Percentiles rank a stretch among this genome's conserved stretches.
These are phyloP conservation scores for Drosophila buzzatii DNA, from an alignment of 2,888 invertebrate species.

Conservation along the genomic window DNA sequence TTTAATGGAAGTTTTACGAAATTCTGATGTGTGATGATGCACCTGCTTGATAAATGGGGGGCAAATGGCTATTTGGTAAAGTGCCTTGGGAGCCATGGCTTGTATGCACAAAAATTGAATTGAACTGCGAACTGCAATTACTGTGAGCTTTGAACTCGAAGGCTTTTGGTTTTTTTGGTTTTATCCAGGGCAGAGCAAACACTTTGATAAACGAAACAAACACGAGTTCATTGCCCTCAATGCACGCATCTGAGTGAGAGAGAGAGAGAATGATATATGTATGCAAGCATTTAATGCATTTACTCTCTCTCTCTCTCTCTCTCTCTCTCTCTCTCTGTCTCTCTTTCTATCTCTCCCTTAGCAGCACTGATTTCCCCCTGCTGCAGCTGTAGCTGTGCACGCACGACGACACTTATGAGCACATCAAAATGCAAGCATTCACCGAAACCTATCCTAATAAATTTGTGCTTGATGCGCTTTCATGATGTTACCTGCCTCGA, in stretches of 20 bases:
- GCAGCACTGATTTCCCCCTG: background rate
- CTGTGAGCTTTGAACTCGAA: slow-evolving; percentile 22
- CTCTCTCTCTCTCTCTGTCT: background rate
- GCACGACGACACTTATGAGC: slow-evolving; percentile 56
- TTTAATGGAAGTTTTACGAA: slow-evolving; percentile 17
- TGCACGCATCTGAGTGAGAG: background rate
- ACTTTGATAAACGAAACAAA: slow-evolving; percentile 14
- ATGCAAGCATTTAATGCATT: slow-evolving; percentile 33
- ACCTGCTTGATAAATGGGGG: slow-evolving; percentile 29
- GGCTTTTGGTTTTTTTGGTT: slow-evolving; percentile 26
- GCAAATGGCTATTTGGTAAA: background rate
- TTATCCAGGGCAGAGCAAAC: background rate
- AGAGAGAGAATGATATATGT: background rate
- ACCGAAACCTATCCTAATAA: slow-evolving; percentile 80
- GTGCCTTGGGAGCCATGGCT: background rate
- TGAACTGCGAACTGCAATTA: slow-evolving; percentile 53
- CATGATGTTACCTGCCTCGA: slow-evolving; percentile 72
- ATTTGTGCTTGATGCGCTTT: slow-evolving; percentile 79
- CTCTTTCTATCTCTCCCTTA: too few species aligned
- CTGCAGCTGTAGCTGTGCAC: background rate
- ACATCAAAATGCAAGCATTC: slow-evolving; percentile 75
- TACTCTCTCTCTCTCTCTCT: background rate
- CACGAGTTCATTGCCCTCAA: slow-evolving; percentile 66
- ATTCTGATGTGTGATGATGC: slow-evolving; percentile 34
- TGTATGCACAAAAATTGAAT: slow-evolving; percentile 44